Base-by-base conservation (phyloP, 2,888 invertebrate species). In the Stenotaenia linearis region DNA sequence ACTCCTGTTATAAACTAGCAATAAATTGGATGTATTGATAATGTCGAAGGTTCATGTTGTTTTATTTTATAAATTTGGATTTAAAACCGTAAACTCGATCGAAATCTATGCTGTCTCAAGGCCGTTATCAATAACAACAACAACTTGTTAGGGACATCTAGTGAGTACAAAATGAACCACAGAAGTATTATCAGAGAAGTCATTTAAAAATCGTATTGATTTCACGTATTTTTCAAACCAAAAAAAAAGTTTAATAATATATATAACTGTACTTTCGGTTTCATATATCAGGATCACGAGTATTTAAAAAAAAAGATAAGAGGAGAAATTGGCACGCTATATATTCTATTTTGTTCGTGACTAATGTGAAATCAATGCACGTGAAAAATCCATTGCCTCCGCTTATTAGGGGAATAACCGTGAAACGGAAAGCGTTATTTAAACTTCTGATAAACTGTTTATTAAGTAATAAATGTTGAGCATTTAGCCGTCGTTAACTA, bases 331-430 rank as follows among this genome's bases (percentile, higher is more conserved):
- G 28, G 69, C 69, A 69, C 69, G 69, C 69, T 69, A 69, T n/a
- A 69, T 69, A 28, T 69, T 28, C 69, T 69, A 69, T 69, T 69
- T 69, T 69, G 28, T 69, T 69, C 69, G 69, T 69, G 69, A 69
- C 69, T 69, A 69, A 69, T 69, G 69, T 69, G 69, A 69, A 69
- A 69, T 69, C 69, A 69, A 69, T 69, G 25, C 69, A 69, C 69
- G 69, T 69, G 69, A 69, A 69, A 69, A 69, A 69, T 69, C 69
- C 69, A 69, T 28, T 69, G 69, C 25, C 10, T 69, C 45, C 25
- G 28, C 69, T 50, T 69, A 69, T 69, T 69, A 69, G 10, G 9
- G 69, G 25, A 50, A 25, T 69, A 25, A 69, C 25, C 69, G 69
- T 69, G 69, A 25, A 45, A 45, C 12, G 18, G 50, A 5, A 50